Conservation (phyloP, 2,113 vertebrate genomes). For the Cyprinodon tularosa region DNA sequence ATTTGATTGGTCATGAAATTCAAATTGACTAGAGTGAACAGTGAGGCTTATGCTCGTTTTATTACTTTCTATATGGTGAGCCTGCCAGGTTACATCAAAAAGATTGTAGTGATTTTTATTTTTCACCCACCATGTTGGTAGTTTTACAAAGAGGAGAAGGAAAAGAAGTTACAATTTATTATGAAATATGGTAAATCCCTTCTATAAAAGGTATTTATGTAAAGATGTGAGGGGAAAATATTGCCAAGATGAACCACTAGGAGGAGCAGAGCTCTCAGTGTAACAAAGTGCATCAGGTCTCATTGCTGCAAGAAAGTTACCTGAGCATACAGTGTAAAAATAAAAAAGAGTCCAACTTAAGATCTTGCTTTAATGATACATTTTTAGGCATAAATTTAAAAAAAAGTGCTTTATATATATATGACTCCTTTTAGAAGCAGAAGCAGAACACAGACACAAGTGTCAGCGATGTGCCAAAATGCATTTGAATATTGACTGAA, state of each 20-base stretch:
- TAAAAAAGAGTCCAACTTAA: conserved; percentile 1
- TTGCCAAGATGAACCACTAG: conserved; percentile 74
- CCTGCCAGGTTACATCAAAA: conserved; percentile 63
- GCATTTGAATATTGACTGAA: conserved; percentile 54
- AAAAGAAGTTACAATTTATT: conserved; percentile 56
- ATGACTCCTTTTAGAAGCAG: conserved; percentile 15
- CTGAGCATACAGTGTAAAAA: neutral
- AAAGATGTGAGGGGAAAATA: conserved; percentile 41
- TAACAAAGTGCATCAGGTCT: conserved; percentile 51
- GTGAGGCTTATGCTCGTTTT: conserved; percentile 59
- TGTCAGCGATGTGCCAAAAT: conserved; percentile 43
- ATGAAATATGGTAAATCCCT: conserved; percentile 58
- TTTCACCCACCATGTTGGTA: conserved; percentile 21
- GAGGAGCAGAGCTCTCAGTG: conserved; percentile 74
- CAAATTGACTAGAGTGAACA: conserved; percentile 78
- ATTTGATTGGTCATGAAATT: conserved; percentile 95
- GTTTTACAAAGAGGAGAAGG: conserved; percentile 21
- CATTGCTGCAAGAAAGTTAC: conserved; percentile 35
- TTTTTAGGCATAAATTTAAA: conserved; percentile 2
- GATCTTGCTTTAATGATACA: neutral
- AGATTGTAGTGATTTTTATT: conserved; percentile 47
- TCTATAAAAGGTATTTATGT: conserved; percentile 61
- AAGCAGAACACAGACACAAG: conserved; percentile 50
- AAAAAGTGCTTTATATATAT: conserved; percentile 1
- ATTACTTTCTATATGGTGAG: conserved; percentile 54